Evolutionary conservation across 2,888 invertebrate species (phyloP), one percentile per base, ranked within the genome.

Genomic region (Sesia bembeciformis): DNA sequence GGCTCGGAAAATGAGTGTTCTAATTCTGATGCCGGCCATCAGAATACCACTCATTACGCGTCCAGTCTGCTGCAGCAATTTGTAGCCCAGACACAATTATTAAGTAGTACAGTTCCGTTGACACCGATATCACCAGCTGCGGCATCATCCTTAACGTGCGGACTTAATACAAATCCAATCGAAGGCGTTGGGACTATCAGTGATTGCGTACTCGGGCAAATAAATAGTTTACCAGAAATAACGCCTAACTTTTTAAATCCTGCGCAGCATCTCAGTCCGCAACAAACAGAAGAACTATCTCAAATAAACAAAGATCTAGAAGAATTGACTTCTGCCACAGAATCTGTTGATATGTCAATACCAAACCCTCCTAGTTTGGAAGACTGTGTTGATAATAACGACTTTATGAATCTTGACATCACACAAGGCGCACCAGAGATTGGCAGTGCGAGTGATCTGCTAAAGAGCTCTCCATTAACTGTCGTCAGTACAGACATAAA

Each of bases 21-120:
- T 0, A 90, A 89, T 60, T 86, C 91, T 3, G 90, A 84, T 58
- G 71, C 85, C 55, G 88, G 91, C 59, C 91, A 91, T 65, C 87
- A 83, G 62, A 88, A 83, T 61, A 89, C 91, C 51, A 90, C 92
- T 8, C 93, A 93, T 68, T 94, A 94, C 73, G 93, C 94, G 57
- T 94, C 94, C 8, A 93, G 93, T 54, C 78, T 96, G 59, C 78
- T 96, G 58, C 95, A 95, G 72, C 94, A 96, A 70, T 96, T 96
- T 69, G 95, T 93, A 57, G 94, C 93, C 53, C 95, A 95, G 76
- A 95, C 95, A 0, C 94, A 94, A 76, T 87, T 93, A 72, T 76
- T 94, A 40, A 93, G 92, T 60, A 90, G 81, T 64, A 81, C 85
- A 5, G 78, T 77, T 39, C 75, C 84, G n/a, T 62, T 86, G 46